Evolutionary conservation across 2,113 vertebrate genomes (phyloP).

Genomic region (Pithys albifrons): DNA sequence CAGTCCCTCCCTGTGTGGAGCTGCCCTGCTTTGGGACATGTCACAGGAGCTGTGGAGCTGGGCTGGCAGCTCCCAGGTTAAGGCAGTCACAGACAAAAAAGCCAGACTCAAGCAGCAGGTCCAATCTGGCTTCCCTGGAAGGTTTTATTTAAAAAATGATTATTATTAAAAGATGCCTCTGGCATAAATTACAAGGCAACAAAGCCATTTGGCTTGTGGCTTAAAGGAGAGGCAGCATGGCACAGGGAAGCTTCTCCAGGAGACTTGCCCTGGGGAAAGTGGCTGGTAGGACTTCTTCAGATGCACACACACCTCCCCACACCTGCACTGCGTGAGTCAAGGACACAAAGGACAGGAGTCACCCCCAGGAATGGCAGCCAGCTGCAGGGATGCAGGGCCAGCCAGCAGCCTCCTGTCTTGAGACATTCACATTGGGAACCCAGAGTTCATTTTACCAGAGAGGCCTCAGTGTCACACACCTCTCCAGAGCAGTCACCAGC

Average conservation of each 20-base stretch:
- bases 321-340: background rate
- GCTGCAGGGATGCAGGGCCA: background rate
- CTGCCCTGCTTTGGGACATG: background rate
- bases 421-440: background rate
- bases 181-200: background rate
- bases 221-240: background rate
- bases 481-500: background rate
- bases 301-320: background rate
- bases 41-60: accelerated
- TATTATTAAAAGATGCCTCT: background rate
- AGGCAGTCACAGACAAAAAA: background rate
- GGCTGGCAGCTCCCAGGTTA: background rate
- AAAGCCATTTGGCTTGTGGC: background rate
- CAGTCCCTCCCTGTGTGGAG: background rate
- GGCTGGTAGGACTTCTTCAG: background rate
- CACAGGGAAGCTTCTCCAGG: background rate
- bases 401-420: background rate
- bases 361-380: background rate
- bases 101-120: background rate
- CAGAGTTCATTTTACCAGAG: background rate
- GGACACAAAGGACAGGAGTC: background rate
- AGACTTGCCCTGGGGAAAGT: accelerated
- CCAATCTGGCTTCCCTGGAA: background rate
- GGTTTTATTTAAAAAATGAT: constrained; percentile 46
- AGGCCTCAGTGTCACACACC: background rate